A percentile compares a stretch with the other conserved stretches of the same genome.
Conservation (phyloP, 2,888 invertebrate genomes). For the Drosophila limbata region DNA sequence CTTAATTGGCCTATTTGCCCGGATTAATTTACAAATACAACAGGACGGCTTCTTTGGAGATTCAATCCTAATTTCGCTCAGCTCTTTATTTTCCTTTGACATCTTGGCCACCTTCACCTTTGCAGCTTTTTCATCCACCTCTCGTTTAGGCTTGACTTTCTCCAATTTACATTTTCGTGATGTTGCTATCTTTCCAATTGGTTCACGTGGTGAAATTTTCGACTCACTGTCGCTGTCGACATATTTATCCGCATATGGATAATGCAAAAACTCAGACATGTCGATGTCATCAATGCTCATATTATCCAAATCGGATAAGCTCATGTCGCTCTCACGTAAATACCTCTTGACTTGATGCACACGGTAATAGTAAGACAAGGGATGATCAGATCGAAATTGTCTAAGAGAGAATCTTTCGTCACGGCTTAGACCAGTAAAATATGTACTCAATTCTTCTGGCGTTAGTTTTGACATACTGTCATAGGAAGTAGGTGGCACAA, state of each 20-base stretch:
- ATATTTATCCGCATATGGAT: conserved; percentile 27
- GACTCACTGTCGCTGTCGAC: not conserved
- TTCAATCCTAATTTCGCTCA: not conserved
- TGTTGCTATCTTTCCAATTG: not conserved
- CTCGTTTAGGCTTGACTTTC: not conserved
- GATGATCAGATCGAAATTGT: not conserved
- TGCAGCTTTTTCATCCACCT: not conserved
- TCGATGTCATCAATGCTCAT: conserved; percentile 16
- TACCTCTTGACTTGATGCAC: not conserved
- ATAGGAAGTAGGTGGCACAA: not conserved
- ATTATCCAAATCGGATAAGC: conserved; percentile 1
- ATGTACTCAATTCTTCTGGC: not conserved
- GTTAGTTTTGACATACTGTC: not conserved
- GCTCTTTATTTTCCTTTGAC: not conserved
- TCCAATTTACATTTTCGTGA: not conserved
- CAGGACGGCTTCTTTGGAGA: conserved; percentile 6
- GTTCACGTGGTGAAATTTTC: not conserved
- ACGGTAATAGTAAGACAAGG: not conserved
- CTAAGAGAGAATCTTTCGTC: not conserved
- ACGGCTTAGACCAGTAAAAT: not conserved
- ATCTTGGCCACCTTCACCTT: not conserved
- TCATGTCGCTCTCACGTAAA: not conserved
- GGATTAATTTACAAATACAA: conserved; percentile 38
- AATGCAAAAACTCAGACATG: not conserved
- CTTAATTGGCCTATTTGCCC: conserved; percentile 1